Evolutionary conservation across 1,140 invertebrate genomes (phyloP).

Genomic region (Brachystomella parvula): DNA sequence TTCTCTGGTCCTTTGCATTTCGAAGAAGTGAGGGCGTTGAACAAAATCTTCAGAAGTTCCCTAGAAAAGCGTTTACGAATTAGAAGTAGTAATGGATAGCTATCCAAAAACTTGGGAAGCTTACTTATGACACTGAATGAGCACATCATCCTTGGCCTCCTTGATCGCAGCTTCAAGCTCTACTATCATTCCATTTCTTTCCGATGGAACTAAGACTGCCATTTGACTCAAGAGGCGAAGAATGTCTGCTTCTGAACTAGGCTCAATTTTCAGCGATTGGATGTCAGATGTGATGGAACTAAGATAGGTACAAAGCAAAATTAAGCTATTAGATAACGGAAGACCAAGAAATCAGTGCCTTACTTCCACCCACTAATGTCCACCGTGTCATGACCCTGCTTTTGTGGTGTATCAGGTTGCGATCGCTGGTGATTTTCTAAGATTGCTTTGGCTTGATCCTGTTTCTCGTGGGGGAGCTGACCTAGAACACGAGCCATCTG

Average conservation of each 20-base stretch:
- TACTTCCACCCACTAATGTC: conserved; percentile 14
- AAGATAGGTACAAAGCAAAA: background rate
- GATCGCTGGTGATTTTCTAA: conserved; percentile 24
- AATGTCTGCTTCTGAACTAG: conserved; percentile 15
- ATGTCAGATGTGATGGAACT: conserved; percentile 34
- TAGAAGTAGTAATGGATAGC: background rate
- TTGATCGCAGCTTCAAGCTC: conserved; percentile 24
- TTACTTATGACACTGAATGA: conserved; percentile 37
- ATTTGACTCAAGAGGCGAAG: conserved; percentile 27
- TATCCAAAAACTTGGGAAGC: background rate
- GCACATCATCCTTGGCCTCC: conserved; percentile 26
- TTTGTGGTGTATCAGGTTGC: background rate
- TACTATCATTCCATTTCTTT: conserved; percentile 17
- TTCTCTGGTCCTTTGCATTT: conserved; percentile 28
- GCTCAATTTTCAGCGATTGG: conserved; percentile 24
- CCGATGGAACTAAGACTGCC: conserved; percentile 10
- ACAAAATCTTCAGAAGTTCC: conserved; percentile 35
- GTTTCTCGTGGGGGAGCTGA: conserved; percentile 29
- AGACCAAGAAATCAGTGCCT: background rate
- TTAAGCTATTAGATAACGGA: conserved; percentile 9
- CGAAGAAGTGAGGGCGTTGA: conserved; percentile 31
- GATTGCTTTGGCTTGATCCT: conserved; percentile 36
- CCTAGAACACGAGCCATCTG: conserved; percentile 34
- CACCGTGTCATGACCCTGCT: conserved; percentile 20
- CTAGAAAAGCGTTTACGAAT: conserved; percentile 20